Evolutionary conservation across 2,113 vertebrate genomes (phyloP).

Genomic region (Platanista minor): DNA sequence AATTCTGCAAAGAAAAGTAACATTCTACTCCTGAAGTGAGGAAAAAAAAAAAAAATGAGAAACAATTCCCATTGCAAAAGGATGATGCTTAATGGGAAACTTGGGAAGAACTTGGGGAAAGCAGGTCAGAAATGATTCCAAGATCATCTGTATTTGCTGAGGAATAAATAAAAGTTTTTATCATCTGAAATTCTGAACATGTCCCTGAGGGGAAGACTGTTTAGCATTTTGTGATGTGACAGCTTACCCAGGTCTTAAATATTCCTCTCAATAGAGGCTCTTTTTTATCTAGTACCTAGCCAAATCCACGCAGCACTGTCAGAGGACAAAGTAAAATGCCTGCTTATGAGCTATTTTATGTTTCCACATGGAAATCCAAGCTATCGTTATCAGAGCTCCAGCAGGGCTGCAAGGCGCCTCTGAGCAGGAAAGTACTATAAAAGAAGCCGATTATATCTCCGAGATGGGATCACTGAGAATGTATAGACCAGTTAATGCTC

Average conservation of each 20-base stretch:
- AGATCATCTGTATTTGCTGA: not conserved
- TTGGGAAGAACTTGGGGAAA: not conserved
- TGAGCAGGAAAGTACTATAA: not conserved
- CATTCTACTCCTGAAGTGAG: fast-evolving
- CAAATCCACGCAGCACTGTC: not conserved
- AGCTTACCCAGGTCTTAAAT: not conserved
- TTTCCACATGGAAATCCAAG: not conserved
- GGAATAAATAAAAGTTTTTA: not conserved
- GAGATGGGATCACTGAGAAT: not conserved
- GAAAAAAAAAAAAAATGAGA: fast-evolving
- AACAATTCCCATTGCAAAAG: not conserved
- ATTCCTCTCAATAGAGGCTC: not conserved
- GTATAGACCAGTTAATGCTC: fast-evolving
- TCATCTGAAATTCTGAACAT: not conserved
- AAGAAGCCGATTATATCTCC: not conserved
- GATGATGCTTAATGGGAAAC: not conserved
- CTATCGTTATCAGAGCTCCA: not conserved
- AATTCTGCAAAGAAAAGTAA: not conserved
- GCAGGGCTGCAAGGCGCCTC: fast-evolving
- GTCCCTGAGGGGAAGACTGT: not conserved
- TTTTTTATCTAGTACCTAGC: not conserved
- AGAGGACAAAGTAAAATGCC: not conserved
- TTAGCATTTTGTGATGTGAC: not conserved
- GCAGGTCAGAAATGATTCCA: not conserved
- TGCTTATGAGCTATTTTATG: not conserved